Evolutionary conservation across 2,888 invertebrate species (phyloP).

Genomic region (Drosophila paramelanica): DNA sequence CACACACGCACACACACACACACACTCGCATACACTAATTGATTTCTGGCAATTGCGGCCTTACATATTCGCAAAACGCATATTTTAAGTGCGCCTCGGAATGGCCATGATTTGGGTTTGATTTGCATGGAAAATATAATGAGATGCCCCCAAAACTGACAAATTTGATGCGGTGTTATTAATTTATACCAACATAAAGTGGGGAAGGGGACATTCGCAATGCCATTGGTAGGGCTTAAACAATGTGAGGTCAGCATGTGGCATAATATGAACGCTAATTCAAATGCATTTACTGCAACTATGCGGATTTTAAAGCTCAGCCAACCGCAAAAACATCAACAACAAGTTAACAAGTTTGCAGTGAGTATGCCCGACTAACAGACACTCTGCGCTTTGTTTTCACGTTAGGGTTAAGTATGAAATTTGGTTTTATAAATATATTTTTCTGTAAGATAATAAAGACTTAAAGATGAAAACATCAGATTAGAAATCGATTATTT

Average conservation of each 20-base stretch:
- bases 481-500: too few species aligned
- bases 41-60: slow-evolving; percentile 54
- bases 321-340: slow-evolving; percentile 3
- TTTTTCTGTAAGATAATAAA: too few species aligned
- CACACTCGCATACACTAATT: slow-evolving; percentile 37
- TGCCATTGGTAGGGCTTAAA: background rate
- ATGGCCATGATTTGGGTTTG: slow-evolving; percentile 25
- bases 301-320: slow-evolving; percentile 12
- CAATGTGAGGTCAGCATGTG: slow-evolving; percentile 5
- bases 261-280: slow-evolving; percentile 22
- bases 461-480: too few species aligned
- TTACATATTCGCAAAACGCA: slow-evolving; percentile 27
- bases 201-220: background rate
- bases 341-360: background rate
- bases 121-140: slow-evolving; percentile 31
- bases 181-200: slow-evolving; percentile 16
- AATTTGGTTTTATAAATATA: background rate
- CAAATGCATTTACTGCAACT: slow-evolving; percentile 29
- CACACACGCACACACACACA: background rate
- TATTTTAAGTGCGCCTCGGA: slow-evolving; percentile 20
- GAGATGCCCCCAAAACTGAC: slow-evolving; percentile 13
- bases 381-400: background rate
- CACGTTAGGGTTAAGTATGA: background rate
- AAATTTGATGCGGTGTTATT: slow-evolving; percentile 37
- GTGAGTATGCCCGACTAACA: background rate